Base-by-base conservation (phyloP, 2,113 vertebrate genomes). In the Nycticebus coucang region DNA sequence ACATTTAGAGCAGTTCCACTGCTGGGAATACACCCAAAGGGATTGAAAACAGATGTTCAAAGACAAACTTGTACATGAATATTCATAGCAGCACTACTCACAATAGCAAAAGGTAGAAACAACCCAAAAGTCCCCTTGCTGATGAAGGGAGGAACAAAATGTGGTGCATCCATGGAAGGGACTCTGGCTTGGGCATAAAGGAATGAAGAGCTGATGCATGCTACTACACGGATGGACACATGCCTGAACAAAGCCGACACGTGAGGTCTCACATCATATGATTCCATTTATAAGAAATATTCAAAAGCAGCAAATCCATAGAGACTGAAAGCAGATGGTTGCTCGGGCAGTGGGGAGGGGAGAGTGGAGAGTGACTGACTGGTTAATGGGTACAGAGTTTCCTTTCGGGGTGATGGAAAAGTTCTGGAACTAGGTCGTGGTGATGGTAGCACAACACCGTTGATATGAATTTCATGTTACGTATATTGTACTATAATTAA, bases 131-230 rank as follows among this genome's bases (percentile, higher is more conserved):
- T 45, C 68, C 66, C 13, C 35, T 30, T 18, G n/a, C 10, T 0
- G 59, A 26, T 17, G 37, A 21, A 8, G n/a, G 6, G 24, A 72
- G 6, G 85, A 75, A 86, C 59, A 62, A 78, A 92, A 24, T 5
- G 22, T 7, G 50, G 7, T 21, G 4, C 5, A 1, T 68, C 33
- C 37, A 2, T 3, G 9, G 8, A 13, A 41, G 2, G 21, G 50
- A 7, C 57, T 28, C 9, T 66, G 28, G 18, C 21, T 53, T 37
- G 53, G 11, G 11, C 30, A 1, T 22, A 4, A 77, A 66, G 69
- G 55, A 21, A 69, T 9, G 10, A 50, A 74, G 62, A 3, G 5
- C 13, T 3, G 69, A 6, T 33, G 0, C 0, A 21, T 1, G 33
- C 45, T 21, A 3, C 15, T 22, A 4, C 3, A 2, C 0, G 75